A percentile compares a stretch with the other conserved stretches of the same genome.
Evolutionary conservation across 2,113 vertebrate species (phyloP).

Genomic region (Emydura subglobosa): DNA sequence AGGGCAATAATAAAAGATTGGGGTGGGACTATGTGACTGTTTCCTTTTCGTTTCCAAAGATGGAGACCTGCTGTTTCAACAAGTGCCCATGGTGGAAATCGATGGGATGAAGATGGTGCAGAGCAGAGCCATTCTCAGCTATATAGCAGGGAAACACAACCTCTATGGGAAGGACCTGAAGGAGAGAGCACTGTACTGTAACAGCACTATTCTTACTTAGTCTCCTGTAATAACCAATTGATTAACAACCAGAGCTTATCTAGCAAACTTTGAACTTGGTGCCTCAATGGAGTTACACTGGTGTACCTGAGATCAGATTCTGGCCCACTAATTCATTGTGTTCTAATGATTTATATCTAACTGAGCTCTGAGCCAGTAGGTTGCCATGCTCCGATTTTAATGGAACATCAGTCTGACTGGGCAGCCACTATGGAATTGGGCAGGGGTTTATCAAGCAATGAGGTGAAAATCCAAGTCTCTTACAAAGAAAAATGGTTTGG

Average conservation of each 20-base stretch:
- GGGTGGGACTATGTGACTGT: not conserved
- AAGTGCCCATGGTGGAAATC: constrained; percentile 93
- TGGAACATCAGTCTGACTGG: not conserved
- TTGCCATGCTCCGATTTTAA: not conserved
- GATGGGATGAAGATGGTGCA: constrained; percentile 91
- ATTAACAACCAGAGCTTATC: not conserved
- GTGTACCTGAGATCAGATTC: not conserved
- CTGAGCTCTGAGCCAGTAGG: not conserved
- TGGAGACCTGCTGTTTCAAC: constrained; percentile 87
- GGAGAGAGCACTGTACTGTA: constrained; percentile 84
- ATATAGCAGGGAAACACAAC: constrained; percentile 90
- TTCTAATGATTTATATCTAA: not conserved
- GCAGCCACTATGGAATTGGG: not conserved
- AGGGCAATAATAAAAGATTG: not conserved
- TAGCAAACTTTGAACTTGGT: not conserved
- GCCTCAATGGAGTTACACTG: not conserved
- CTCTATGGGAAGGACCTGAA: constrained; percentile 86
- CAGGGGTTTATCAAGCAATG: fast-evolving
- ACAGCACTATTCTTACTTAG: not conserved
- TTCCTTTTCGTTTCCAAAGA: constrained; percentile 13
- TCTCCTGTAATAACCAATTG: not conserved
- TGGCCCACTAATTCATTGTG: not conserved
- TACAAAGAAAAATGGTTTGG: not conserved
- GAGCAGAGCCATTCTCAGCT: constrained; percentile 86
- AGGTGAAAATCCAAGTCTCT: not conserved